Conservation (phyloP, 2,797 vertebrate species). For the Gymnopithys bicolor region DNA sequence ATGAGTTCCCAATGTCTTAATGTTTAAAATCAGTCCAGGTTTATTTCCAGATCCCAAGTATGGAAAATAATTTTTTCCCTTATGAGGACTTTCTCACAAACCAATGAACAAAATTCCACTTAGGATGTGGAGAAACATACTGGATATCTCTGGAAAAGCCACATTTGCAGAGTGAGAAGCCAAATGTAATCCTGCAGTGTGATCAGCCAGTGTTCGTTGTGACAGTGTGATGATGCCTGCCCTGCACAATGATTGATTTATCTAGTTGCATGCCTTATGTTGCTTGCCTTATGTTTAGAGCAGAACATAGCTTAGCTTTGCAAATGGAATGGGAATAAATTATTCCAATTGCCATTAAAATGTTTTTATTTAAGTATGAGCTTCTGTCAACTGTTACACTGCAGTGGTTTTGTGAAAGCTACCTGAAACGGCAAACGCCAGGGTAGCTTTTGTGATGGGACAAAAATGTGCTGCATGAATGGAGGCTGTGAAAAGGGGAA, state of each 20-base stretch:
- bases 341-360: slow-evolving; percentile 33
- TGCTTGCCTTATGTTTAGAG: background rate
- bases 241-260: background rate
- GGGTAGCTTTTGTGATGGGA: background rate
- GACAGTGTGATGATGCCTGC: background rate
- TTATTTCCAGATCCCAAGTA: background rate
- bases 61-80: background rate
- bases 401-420: background rate
- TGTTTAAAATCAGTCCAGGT: background rate
- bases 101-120: background rate
- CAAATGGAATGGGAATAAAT: slow-evolving; percentile 30
- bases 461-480: background rate
- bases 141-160: background rate
- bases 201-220: background rate
- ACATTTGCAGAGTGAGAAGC: background rate
- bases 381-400: background rate
- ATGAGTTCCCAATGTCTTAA: background rate
- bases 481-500: background rate
- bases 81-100: background rate
- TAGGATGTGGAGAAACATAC: background rate
- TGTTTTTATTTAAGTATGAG: background rate
- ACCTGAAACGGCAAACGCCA: background rate
- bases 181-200: background rate
- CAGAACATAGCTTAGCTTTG: background rate
- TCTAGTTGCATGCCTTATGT: background rate